Percentiles rank a stretch among this genome's conserved stretches.
Conservation (phyloP, 2,113 vertebrate species). For the Rhea pennata region DNA sequence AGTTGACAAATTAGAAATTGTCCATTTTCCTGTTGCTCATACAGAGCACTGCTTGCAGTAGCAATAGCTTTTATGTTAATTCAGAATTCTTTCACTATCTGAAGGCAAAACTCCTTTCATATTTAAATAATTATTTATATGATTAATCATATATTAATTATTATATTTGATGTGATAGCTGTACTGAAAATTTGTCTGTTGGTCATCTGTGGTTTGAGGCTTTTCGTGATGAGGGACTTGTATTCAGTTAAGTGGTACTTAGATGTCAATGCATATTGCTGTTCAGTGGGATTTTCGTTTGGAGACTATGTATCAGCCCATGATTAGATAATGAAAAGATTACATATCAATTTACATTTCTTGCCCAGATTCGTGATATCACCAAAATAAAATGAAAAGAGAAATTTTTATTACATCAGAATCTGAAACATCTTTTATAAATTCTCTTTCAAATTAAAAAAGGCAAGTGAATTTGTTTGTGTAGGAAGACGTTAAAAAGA, state of each 20-base stretch:
- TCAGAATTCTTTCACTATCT: background rate
- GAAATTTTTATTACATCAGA: background rate
- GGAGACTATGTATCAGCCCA: background rate
- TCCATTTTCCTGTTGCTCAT: background rate
- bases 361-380: background rate
- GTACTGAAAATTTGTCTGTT: background rate
- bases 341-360: background rate
- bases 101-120: background rate
- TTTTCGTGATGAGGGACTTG: background rate
- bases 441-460: constrained; percentile 4
- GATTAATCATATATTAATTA: too few relatives aligned
- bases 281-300: background rate
- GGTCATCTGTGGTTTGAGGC: background rate
- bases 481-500: background rate
- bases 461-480: background rate
- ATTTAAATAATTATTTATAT: background rate
- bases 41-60: background rate
- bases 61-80: background rate
- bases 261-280: background rate
- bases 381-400: constrained; percentile 9
- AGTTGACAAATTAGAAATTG: background rate
- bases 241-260: background rate
- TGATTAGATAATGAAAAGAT: background rate
- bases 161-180: background rate
- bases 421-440: background rate